Evolutionary conservation across 2,888 invertebrate genomes (phyloP).

Genomic region (Deilephila elpenor): DNA sequence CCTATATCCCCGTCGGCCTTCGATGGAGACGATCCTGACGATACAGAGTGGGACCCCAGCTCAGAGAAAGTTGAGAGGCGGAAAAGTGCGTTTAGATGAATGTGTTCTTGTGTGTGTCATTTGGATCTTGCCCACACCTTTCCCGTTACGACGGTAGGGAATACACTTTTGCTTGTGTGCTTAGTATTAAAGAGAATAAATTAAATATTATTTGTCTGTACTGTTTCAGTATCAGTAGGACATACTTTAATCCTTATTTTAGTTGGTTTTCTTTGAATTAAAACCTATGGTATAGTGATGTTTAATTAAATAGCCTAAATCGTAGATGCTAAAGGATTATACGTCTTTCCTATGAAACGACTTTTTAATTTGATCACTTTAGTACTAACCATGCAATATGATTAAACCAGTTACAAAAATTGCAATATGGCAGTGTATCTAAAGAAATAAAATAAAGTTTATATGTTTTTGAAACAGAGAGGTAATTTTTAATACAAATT

Average conservation of each 20-base stretch:
- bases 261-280: no score
- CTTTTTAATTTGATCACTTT: no score
- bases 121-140: background rate
- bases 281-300: no score
- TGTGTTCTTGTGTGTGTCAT: background rate
- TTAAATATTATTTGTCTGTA: no score
- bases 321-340: no score
- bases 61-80: constrained; percentile 64
- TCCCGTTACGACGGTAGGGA: background rate
- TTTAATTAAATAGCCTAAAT: no score
- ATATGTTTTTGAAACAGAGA: background rate
- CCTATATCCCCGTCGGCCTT: constrained; percentile 62
- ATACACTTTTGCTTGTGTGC: background rate
- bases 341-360: no score
- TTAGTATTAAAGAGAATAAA: no score
- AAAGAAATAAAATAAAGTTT: background rate
- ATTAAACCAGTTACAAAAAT: background rate
- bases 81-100: constrained; percentile 60
- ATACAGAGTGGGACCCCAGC: constrained; percentile 91
- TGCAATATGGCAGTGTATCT: background rate
- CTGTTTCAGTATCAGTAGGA: no score
- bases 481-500: background rate
- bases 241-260: no score
- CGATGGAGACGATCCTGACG: constrained; percentile 94
- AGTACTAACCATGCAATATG: no score